Percentiles rank a stretch among this genome's conserved stretches.
Conservation (phyloP, 2,888 invertebrate species). For the Helleia helle region DNA sequence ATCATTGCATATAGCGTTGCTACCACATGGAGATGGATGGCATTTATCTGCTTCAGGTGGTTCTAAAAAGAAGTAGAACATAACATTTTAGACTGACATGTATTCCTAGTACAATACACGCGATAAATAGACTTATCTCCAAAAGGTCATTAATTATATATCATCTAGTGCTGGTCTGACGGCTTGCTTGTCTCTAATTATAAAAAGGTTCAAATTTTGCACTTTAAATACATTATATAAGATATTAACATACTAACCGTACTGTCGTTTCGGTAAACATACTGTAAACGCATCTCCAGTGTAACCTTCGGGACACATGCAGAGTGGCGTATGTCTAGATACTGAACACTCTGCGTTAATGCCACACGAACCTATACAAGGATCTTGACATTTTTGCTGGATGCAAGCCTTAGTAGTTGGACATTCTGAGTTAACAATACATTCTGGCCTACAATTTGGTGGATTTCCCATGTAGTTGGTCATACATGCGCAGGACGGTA, state of each 20-base stretch:
- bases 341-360: slow-evolving; percentile 76
- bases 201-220: too few relatives aligned
- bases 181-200: too few relatives aligned
- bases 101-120: too few relatives aligned
- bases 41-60: slow-evolving; percentile 54
- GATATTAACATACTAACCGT: slow-evolving; percentile 34
- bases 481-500: slow-evolving; percentile 78
- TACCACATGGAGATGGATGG: slow-evolving; percentile 79
- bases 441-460: slow-evolving; percentile 81
- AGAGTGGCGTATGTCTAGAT: slow-evolving; percentile 81
- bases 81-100: too few relatives aligned
- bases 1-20: slow-evolving; percentile 73
- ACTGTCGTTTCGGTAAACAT: slow-evolving; percentile 55
- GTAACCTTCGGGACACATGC: slow-evolving; percentile 80
- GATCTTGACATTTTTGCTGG: slow-evolving; percentile 80
- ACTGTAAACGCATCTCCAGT: slow-evolving; percentile 78
- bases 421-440: slow-evolving; percentile 81
- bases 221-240: neutral
- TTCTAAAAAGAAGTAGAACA: slow-evolving; percentile 37
- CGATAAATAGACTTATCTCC: too few relatives aligned
- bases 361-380: slow-evolving; percentile 82
- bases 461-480: slow-evolving; percentile 75
- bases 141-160: too few relatives aligned
- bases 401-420: slow-evolving; percentile 78
- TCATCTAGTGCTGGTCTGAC: too few relatives aligned